phyloP scores from a whole-genome alignment of 92 coral and sea anemone genomes.

The Heliopora coerulea region DNA sequence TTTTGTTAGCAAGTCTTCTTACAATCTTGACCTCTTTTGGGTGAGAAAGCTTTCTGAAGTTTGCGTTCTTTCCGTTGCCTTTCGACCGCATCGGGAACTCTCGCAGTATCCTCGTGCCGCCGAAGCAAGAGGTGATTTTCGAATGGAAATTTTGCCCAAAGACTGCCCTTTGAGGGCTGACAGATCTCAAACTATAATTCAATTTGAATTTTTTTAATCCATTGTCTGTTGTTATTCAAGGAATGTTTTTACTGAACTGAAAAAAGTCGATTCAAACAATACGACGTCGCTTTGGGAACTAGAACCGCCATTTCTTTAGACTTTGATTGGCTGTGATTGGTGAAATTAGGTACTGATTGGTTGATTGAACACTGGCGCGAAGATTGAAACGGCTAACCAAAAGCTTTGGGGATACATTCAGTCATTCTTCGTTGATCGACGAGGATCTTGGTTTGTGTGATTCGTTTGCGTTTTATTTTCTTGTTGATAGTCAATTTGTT shows the following conservation, averaged over 20 bases:
- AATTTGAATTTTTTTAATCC: not conserved
- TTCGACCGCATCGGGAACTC: not conserved
- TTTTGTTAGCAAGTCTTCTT: too few relatives aligned
- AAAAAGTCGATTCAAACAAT: not conserved
- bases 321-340: slow-evolving; percentile 13
- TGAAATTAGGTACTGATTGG: slow-evolving; percentile 62
- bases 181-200: not conserved
- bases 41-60: too few relatives aligned
- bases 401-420: slow-evolving; percentile 22
- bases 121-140: not conserved
- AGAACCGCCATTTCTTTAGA: not conserved
- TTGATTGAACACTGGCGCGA: slow-evolving; percentile 79
- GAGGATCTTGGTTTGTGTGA: not conserved
- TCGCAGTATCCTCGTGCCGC: slow-evolving; percentile 3
- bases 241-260: not conserved
- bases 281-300: slow-evolving; percentile 9
- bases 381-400: slow-evolving; percentile 38
- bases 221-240: not conserved
- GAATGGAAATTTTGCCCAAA: not conserved
- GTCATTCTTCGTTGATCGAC: not conserved
- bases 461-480: not conserved
- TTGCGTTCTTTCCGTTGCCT: too few relatives aligned
- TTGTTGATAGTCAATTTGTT: not conserved
- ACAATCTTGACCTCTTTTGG: too few relatives aligned
- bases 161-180: not conserved